Evolutionary conservation across 2,888 invertebrate genomes (phyloP), one percentile per base, ranked within the genome.

Genomic region (Bellardia bayeri): DNA sequence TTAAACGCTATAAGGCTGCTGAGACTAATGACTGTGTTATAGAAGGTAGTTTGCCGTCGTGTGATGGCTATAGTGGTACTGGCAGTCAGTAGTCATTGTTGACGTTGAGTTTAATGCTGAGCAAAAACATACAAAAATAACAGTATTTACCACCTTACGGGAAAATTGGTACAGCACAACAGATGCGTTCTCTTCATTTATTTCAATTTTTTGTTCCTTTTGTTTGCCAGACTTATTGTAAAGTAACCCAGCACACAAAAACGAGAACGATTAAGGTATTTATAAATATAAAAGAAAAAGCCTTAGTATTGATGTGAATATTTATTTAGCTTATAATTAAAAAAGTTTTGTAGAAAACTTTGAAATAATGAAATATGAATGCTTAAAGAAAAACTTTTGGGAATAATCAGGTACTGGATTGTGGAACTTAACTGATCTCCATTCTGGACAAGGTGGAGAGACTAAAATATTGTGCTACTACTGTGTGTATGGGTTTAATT

Each of bases 61-160:
- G 49, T 63, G 45, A 23, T 69, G 40, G 11, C 49, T 63, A 56
- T 80, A 72, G 64, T 79, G 42, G 56, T 56, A 51, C n/a, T 66
- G 40, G 58, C 30, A 78, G 64, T 54, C 63, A 64, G 37, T 66
- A 56, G 64, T 40, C 78, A 33, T 71, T 76, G 71, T 82, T 85
- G 80, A 61, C 66, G 58, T 76, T 33, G 23, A 61, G 37, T 58
- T 78, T 82, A 80, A 75, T 83, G 40, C 61, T 64, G 64, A 78
- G 40, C 56, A 82, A 61, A 74, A 74, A 23, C 51, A 37, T 61
- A 85, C 74, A 45, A 45, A 80, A 74, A 80, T 78, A 74, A 63
- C 51, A 68, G 64, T 76, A 80, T 85, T 84, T 82, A 82, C 85
- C 85, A 88, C 85, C 88, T 88, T 82, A 87, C 78, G 74, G 85